Conservation (phyloP, 2,113 vertebrate genomes). For the Rousettus leschenaultii region DNA sequence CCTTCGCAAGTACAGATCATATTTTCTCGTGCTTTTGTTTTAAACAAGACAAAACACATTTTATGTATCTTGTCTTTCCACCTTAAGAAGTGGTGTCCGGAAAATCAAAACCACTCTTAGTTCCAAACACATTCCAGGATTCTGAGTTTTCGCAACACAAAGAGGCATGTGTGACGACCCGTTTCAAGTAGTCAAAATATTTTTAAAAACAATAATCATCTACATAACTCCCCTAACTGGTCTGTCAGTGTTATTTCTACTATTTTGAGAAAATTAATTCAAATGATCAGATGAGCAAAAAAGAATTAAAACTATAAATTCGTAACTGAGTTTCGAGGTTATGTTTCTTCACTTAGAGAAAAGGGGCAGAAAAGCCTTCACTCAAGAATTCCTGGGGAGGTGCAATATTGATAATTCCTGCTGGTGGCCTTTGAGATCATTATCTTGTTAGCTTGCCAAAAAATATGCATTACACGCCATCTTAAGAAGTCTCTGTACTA, state of each 20-base stretch:
- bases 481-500: background rate
- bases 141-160: background rate
- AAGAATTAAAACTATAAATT: background rate
- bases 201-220: conserved; percentile 18
- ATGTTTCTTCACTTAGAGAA: background rate
- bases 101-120: background rate
- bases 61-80: background rate
- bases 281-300: background rate
- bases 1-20: background rate
- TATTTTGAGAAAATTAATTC: conserved; percentile 15
- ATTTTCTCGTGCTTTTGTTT: conserved; percentile 11
- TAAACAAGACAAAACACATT: background rate
- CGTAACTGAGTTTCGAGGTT: background rate
- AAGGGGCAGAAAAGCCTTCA: background rate
- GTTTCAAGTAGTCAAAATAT: conserved; percentile 26
- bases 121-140: conserved; percentile 8
- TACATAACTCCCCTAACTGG: conserved; percentile 10
- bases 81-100: background rate
- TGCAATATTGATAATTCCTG: background rate
- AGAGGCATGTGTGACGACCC: background rate
- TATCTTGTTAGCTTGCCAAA: background rate
- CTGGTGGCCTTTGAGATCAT: background rate
- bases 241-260: background rate
- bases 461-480: background rate
- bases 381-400: background rate